These are phyloP conservation scores for Sphaeramia orbicularis DNA, from an alignment of 2,797 vertebrate genomes.

Conservation along the genomic window DNA sequence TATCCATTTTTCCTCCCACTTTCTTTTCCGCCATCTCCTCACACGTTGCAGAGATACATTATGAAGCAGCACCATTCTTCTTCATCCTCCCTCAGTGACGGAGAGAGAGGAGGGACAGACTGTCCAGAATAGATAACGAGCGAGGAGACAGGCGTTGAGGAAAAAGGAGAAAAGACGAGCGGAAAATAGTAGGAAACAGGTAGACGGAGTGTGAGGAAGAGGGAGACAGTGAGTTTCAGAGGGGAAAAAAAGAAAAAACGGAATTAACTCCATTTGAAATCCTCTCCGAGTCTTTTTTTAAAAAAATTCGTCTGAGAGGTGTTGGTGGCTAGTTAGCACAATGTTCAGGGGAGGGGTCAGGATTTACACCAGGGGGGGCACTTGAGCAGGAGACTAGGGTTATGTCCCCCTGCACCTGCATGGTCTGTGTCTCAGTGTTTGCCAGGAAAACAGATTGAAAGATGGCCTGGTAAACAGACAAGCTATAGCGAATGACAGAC, in stretches of 20 bases:
- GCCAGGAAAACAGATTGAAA: slow-evolving; percentile 54
- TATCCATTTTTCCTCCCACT: slow-evolving; percentile 16
- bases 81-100: slow-evolving; percentile 68
- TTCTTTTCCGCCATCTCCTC: slow-evolving; percentile 49
- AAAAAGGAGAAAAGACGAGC: slow-evolving; percentile 15
- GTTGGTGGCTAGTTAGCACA: slow-evolving; percentile 51
- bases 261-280: slow-evolving; percentile 60
- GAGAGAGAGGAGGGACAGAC: slow-evolving; percentile 75
- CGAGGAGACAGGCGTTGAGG: slow-evolving; percentile 49
- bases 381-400: slow-evolving; percentile 64
- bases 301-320: slow-evolving; percentile 45
- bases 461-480: slow-evolving; percentile 59
- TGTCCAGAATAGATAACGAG: slow-evolving; percentile 80
- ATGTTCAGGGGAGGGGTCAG: slow-evolving; percentile 64
- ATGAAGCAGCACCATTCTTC: slow-evolving; percentile 76
- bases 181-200: slow-evolving; percentile 48
- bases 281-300: slow-evolving; percentile 37
- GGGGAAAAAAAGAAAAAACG: slow-evolving; percentile 29
- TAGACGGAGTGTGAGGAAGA: slow-evolving; percentile 20
- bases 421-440: slow-evolving; percentile 53
- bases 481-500: slow-evolving; percentile 59
- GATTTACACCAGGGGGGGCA: slow-evolving; percentile 68
- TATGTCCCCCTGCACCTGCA: slow-evolving; percentile 55
- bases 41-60: slow-evolving; percentile 66
- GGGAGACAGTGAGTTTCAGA: slow-evolving; percentile 9